Conservation (phyloP, 37 sponge, comb jelly and placozoan genomes). For the Halichondria panicea region DNA sequence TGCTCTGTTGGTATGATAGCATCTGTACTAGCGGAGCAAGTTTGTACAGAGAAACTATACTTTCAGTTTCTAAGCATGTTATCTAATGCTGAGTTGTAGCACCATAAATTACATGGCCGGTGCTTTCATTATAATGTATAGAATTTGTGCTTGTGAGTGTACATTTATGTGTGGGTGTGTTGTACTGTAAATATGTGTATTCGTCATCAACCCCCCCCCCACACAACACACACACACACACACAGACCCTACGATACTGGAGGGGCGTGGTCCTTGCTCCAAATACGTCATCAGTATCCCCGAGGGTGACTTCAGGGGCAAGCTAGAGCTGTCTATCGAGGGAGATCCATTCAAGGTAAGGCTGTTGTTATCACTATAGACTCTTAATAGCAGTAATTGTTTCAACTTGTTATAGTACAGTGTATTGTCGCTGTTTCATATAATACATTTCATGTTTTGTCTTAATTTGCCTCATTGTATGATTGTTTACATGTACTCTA, state of each 20-base stretch:
- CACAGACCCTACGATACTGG: conserved; percentile 44
- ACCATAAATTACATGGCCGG: too few species aligned
- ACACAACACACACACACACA: neutral
- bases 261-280: conserved; percentile 66
- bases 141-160: neutral
- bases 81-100: too few species aligned
- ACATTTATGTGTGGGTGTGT: neutral
- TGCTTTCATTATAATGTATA: too few species aligned
- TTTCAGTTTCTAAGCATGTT: too few species aligned
- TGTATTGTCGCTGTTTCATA: too few species aligned
- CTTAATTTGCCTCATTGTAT: neutral
- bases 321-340: conserved; percentile 11
- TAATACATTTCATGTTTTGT: neutral
- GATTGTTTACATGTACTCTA: neutral
- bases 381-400: neutral
- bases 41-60: too few species aligned
- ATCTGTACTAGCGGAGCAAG: too few species aligned
- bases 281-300: conserved; percentile 41
- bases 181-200: neutral
- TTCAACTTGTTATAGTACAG: too few species aligned
- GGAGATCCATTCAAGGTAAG: conserved; percentile 50
- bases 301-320: conserved; percentile 49
- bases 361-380: neutral
- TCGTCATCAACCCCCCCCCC: neutral
- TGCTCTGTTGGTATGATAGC: too few species aligned